Evolutionary conservation across 2,888 invertebrate species (phyloP), one percentile per base, ranked within the genome.

Genomic region (Macroteleia sp.): DNA sequence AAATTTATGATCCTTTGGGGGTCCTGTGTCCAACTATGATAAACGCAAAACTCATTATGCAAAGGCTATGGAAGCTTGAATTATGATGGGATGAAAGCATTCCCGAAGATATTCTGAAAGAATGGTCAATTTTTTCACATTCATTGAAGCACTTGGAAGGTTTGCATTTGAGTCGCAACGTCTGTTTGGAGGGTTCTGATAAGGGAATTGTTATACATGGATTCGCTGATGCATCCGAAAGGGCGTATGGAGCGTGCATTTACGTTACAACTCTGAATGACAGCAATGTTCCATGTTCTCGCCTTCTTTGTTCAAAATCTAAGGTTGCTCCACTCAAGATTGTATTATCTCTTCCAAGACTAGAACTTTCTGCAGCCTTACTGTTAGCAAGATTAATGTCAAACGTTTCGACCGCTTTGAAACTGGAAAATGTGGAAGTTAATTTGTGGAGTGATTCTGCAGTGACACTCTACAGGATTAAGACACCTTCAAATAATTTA

Each of bases 161-260:
- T 25, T 25, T 25, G 6, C 25, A 25, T 25, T 25, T 25, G 6
- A 25, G 25, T 25, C 25, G 25, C 25, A 25, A 25, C 25, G 25
- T 25, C 25, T 25, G 25, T 6, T 25, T 25, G 25, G 25, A 25
- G 6, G 6, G 6, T 25, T 25, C 25, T 25, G n/a, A 34, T n/a
- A n/a, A n/a, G n/a, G n/a, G n/a, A n/a, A n/a, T n/a, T n/a, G n/a
- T n/a, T n/a, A n/a, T n/a, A n/a, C n/a, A n/a, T n/a, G 83, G 80
- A 0, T 86, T 85, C 25, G 50, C 75, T 9, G 83, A 84, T 46
- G 80, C 82, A 5, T 81, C 75, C 10, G 12, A 36, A 12, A 73
- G 52, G 4, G 83, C 77, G 0, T 84, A 81, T 48, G 83, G 83
- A 17, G 83, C 81, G 0, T 83, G 83, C 36, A 34, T 85, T 2